phyloP scores from a whole-genome alignment of 2,797 vertebrate species.

The Myotis daubentonii region DNA sequence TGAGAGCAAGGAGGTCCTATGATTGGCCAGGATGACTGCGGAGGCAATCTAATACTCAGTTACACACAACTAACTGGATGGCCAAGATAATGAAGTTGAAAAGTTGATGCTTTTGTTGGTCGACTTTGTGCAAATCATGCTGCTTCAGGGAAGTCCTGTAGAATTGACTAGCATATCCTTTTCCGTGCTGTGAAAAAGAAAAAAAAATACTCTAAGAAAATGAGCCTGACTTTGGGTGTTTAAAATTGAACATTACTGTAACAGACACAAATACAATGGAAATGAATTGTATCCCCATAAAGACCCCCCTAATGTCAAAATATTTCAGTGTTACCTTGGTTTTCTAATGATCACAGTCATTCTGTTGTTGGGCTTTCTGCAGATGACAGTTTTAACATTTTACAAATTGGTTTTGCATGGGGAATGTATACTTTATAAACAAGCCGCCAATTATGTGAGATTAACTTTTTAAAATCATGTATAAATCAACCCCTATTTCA shows the following conservation, averaged over 20 bases:
- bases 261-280: not conserved
- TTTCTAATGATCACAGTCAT: not conserved
- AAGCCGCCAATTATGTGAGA: not conserved
- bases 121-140: slow-evolving; percentile 95
- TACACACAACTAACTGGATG: slow-evolving; percentile 89
- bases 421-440: not conserved
- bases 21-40: slow-evolving; percentile 88
- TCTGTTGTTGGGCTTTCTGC: not conserved
- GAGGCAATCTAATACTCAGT: slow-evolving; percentile 89
- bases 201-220: slow-evolving; percentile 86
- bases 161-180: slow-evolving; percentile 99
- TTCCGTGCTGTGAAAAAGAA: slow-evolving; percentile 94
- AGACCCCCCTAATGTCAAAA: not conserved
- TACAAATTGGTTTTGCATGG: not conserved
- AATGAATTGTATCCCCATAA: not conserved
- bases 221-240: slow-evolving; percentile 64
- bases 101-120: slow-evolving; percentile 94
- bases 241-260: slow-evolving; percentile 17
- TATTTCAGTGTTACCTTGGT: not conserved
- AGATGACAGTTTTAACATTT: not conserved
- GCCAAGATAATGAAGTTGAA: slow-evolving; percentile 92
- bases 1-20: slow-evolving; percentile 93
- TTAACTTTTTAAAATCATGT: not conserved
- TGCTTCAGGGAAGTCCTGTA: slow-evolving; percentile 95
- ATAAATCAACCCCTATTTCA: not conserved